These are phyloP conservation scores for Ectemnius cavifrons DNA, from an alignment of 2,888 invertebrate species.

Conservation along the genomic window DNA sequence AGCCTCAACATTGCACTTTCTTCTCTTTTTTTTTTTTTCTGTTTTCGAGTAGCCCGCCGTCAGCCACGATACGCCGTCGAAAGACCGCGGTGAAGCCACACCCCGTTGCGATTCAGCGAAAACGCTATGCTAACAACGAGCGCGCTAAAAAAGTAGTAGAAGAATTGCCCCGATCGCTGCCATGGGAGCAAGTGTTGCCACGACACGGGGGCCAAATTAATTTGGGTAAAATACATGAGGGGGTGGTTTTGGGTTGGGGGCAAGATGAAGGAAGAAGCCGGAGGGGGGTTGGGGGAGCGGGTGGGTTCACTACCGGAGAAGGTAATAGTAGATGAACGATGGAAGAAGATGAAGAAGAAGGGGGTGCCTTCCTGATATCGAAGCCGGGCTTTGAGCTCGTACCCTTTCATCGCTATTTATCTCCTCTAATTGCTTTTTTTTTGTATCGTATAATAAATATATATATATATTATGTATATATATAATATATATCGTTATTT, in stretches of 20 bases:
- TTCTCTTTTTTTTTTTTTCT: too few relatives aligned
- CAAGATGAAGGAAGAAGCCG: constrained; percentile 11
- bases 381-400: constrained; percentile 67
- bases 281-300: neutral
- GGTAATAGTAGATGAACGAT: constrained; percentile 24
- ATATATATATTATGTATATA: constrained; percentile 65
- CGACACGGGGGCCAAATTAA: neutral
- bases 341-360: constrained; percentile 45
- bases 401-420: constrained; percentile 61
- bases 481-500: constrained; percentile 69
- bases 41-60: neutral
- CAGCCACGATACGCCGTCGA: too few relatives aligned
- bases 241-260: neutral
- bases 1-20: constrained; percentile 5
- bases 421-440: constrained; percentile 67
- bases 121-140: constrained; percentile 32
- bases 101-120: too few relatives aligned
- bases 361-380: constrained; percentile 60
- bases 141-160: constrained; percentile 23
- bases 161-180: constrained; percentile 12
- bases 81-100: too few relatives aligned
- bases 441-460: constrained; percentile 74
- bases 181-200: constrained; percentile 10
- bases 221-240: neutral
- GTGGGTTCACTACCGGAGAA: constrained; percentile 23